A percentile compares a stretch with the other conserved stretches of the same genome.
Evolutionary conservation across 92 coral and sea anemone species (phyloP).

Genomic region (Epizoanthus fatuus): DNA sequence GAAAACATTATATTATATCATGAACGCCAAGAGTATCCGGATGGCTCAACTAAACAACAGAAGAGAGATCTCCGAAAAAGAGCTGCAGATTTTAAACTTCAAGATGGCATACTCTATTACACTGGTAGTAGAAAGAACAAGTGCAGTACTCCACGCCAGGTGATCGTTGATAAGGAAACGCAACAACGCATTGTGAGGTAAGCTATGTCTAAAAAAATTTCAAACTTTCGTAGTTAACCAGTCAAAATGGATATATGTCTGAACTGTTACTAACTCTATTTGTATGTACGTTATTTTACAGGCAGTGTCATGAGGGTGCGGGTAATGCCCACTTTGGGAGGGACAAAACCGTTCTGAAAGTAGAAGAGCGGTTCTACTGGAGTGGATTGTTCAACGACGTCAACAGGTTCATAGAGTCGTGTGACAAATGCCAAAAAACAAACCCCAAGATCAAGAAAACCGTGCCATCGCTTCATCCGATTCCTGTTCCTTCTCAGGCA

Average conservation of each 20-base stretch:
- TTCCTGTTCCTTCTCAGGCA: conserved; percentile 49
- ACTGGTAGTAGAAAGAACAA: conserved; percentile 31
- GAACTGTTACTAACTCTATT: background rate
- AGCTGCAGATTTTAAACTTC: conserved; percentile 23
- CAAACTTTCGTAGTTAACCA: background rate
- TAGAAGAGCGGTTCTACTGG: conserved; percentile 58
- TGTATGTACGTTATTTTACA: conserved; percentile 20
- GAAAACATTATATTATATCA: conserved; percentile 28
- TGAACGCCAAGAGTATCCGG: conserved; percentile 47
- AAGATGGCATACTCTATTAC: conserved; percentile 34
- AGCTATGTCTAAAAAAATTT: background rate
- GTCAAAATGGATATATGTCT: background rate
- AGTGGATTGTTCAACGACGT: conserved; percentile 52
- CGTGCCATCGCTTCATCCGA: conserved; percentile 41
- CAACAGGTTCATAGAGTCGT: conserved; percentile 35
- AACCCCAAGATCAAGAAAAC: conserved; percentile 39
- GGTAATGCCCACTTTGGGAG: conserved; percentile 53
- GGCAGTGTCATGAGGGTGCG: conserved; percentile 56
- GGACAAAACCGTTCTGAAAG: conserved; percentile 18
- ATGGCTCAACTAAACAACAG: background rate
- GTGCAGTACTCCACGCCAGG: conserved; percentile 35
- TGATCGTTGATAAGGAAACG: conserved; percentile 39
- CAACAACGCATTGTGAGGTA: conserved; percentile 34
- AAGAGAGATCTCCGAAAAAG: conserved; percentile 28
- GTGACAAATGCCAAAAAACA: conserved; percentile 34